These are phyloP conservation scores for Polymixis lichenea DNA, from an alignment of 2,888 invertebrate species.

Conservation along the genomic window DNA sequence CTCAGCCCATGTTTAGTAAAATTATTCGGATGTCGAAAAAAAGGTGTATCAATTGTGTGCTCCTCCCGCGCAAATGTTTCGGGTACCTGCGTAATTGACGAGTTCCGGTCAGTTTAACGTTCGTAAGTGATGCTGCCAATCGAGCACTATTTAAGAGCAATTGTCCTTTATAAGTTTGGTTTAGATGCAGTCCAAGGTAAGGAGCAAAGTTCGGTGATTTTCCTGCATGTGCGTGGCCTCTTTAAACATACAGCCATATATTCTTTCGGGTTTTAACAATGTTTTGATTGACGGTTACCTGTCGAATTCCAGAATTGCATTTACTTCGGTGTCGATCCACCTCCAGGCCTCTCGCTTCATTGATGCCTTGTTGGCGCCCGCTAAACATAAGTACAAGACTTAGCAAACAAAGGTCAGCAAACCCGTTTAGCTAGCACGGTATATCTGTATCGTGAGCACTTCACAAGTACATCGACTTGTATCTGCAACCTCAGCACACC, in stretches of 20 bases:
- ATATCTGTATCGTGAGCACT: neutral
- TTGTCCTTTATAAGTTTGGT: conserved; percentile 30
- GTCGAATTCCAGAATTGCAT: conserved; percentile 5
- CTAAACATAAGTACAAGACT: conserved; percentile 6
- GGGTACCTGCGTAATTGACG: conserved; percentile 33
- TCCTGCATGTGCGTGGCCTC: neutral
- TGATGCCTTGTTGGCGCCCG: conserved; percentile 8
- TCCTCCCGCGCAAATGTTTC: conserved; percentile 10
- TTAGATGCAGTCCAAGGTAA: conserved; percentile 8
- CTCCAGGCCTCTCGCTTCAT: neutral
- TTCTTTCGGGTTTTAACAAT: neutral
- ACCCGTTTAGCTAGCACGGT: neutral
- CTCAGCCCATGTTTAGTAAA: neutral
- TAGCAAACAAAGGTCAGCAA: conserved; percentile 18
- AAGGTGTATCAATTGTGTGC: conserved; percentile 2
- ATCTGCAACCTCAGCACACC: conserved; percentile 1
- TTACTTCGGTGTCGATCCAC: conserved; percentile 5
- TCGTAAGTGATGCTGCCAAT: conserved; percentile 38
- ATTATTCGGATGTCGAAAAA: neutral
- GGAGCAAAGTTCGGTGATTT: neutral
- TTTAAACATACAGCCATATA: neutral
- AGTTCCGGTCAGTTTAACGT: conserved; percentile 50
- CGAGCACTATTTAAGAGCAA: conserved; percentile 35
- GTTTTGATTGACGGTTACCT: neutral
- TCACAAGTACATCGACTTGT: neutral